A percentile compares a stretch with the other conserved stretches of the same genome.
Conservation (phyloP, 2,113 vertebrate genomes). For the Calypte anna region DNA sequence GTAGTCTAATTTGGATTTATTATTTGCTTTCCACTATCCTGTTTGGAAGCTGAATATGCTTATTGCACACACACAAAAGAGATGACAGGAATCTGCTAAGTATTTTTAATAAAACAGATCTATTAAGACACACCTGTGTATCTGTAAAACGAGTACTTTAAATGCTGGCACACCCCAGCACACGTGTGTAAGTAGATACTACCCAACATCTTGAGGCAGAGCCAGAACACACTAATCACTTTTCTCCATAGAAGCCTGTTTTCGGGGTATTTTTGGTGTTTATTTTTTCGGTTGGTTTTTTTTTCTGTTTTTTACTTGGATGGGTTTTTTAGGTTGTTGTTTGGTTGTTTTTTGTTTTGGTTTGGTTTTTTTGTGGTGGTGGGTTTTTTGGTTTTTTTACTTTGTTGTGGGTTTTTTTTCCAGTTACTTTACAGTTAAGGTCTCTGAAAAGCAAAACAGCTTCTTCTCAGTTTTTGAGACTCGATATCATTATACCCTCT, state of each 20-base stretch:
- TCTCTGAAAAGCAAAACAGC: not conserved
- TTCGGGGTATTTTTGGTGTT: not conserved
- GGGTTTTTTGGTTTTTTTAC: too few relatives aligned
- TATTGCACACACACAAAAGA: not conserved
- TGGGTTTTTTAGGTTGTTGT: too few relatives aligned
- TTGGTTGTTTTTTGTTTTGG: too few relatives aligned
- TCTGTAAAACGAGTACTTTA: not conserved
- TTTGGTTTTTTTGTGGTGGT: too few relatives aligned
- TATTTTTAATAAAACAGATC: not conserved
- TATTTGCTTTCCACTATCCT: conserved; percentile 37
- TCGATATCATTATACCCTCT: rapidly evolving
- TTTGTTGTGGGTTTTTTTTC: not conserved
- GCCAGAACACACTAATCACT: conserved; percentile 23
- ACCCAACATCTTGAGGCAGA: conserved; percentile 1
- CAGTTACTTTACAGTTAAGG: not conserved
- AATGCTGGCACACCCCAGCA: conserved; percentile 44
- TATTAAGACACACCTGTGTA: conserved; percentile 8
- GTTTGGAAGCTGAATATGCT: not conserved
- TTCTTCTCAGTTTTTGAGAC: not conserved
- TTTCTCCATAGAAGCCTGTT: not conserved
- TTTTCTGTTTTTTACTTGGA: too few relatives aligned
- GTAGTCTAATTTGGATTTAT: conserved; percentile 50
- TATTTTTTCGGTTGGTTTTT: too few relatives aligned
- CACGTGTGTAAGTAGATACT: conserved; percentile 61
- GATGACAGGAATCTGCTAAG: not conserved